phyloP scores from a whole-genome alignment of 1,140 invertebrate species.

The Mizuhopecten yessoensis region DNA sequence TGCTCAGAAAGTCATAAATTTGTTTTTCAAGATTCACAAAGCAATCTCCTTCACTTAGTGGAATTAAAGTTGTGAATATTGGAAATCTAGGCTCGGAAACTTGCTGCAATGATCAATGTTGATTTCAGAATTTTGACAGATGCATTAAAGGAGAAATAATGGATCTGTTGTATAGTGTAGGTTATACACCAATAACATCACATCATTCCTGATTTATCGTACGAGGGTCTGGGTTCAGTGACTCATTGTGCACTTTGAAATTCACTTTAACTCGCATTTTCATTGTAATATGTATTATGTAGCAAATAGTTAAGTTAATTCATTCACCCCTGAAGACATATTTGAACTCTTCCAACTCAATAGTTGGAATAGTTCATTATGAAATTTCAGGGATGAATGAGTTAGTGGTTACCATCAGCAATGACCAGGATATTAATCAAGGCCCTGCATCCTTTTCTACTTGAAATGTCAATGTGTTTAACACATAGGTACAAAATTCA shows the following conservation, averaged over 20 bases:
- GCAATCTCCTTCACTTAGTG: not conserved
- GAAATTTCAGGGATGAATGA: too few relatives aligned
- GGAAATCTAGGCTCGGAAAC: not conserved
- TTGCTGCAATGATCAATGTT: too few relatives aligned
- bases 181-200: not conserved
- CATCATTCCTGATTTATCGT: not conserved
- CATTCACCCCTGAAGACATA: too few relatives aligned
- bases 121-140: constrained; percentile 11
- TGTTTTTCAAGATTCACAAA: not conserved
- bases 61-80: not conserved
- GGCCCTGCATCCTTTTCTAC: not conserved
- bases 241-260: not conserved
- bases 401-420: not conserved
- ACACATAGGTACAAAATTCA: too few relatives aligned
- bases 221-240: not conserved
- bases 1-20: not conserved
- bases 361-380: too few relatives aligned
- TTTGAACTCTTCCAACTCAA: too few relatives aligned
- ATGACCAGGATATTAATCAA: not conserved
- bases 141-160: not conserved
- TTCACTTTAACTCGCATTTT: not conserved
- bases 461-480: not conserved
- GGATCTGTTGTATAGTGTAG: not conserved
- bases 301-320: too few relatives aligned
- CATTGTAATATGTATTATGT: not conserved